Evolutionary conservation across 1,140 invertebrate genomes (phyloP), one percentile per base, ranked within the genome.

Genomic region (Hyles vespertilio): DNA sequence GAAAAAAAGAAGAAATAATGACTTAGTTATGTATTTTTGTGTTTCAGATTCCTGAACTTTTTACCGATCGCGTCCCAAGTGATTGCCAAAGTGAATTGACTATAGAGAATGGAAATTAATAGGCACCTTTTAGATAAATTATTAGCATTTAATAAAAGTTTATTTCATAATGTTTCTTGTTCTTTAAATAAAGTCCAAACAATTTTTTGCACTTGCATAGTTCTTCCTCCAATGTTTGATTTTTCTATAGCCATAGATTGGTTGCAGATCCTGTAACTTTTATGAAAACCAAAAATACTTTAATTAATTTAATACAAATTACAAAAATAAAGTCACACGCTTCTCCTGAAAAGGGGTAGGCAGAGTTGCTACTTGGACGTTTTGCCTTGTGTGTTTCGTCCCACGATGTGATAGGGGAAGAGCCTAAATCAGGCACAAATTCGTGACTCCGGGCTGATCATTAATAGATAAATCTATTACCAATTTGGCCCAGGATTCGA

Each of bases 81-180:
- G 88, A 89, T 34, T 89, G 88, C 53, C 80, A 87, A 67, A 89
- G 84, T 67, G 81, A 89, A 72, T 52, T 86, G 49, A 81, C 81
- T 8, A 69, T 80, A 65, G 76, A 86, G 69, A 82, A 83, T 56
- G 69, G 56, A 69, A 75, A 79, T 64, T 79, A 71, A 76, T 56
- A 58, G 11, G 12, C 2, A 22, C 36, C 68, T 65, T 57, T 50
- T 49, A 36, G 36, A 58, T 63, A 12, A 58, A 55, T 67, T 70
- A 65, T 69, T 40, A 40, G 36, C 4, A 40, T 40, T 67, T 63
- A 64, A 63, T 68, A 73, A 62, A 69, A 44, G 8, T 66, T 67
- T 67, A 64, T 60, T 53, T 45, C 67, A 55, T 61, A 62, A 43
- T 58, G 10, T 7, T 61, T 61, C 62, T 45, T 56, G 61, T 59